Percentiles rank a stretch among this genome's conserved stretches.
These are phyloP conservation scores for Callinectes sapidus DNA, from an alignment of 2,888 invertebrate species.

Conservation along the genomic window DNA sequence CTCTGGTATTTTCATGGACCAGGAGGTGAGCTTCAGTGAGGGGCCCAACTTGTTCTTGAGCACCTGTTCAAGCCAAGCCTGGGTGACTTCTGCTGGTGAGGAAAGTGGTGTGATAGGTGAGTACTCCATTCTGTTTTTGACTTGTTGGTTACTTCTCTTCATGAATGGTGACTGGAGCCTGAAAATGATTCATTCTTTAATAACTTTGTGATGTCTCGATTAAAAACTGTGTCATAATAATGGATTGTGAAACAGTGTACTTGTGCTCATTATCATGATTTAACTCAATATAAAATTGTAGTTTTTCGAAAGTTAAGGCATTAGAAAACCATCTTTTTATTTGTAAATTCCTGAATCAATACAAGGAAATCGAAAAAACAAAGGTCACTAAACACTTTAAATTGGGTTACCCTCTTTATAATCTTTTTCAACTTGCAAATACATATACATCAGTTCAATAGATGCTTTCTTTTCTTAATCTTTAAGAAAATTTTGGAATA, in stretches of 20 bases:
- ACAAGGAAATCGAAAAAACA: no score
- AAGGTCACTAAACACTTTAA: no score
- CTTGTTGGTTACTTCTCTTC: not conserved
- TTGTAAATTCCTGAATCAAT: no score
- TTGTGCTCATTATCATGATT: no score
- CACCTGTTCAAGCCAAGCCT: slow-evolving; percentile 60
- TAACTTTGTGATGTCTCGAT: not conserved
- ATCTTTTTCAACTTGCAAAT: no score
- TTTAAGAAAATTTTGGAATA: slow-evolving; percentile 38
- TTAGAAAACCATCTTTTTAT: no score
- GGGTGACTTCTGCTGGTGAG: slow-evolving; percentile 38
- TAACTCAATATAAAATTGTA: no score
- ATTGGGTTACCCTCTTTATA: no score
- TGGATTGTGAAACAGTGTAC: no score
- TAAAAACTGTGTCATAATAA: not conserved
- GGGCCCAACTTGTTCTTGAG: slow-evolving; percentile 37
- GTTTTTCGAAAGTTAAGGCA: no score
- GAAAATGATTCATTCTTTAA: slow-evolving; percentile 6
- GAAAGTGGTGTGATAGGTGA: slow-evolving; percentile 20
- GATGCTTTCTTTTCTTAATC: not conserved
- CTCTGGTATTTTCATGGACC: slow-evolving; percentile 38
- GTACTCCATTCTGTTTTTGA: not conserved
- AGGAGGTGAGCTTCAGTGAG: slow-evolving; percentile 45
- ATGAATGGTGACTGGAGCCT: not conserved
- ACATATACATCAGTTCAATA: not conserved